Conservation (phyloP, 2,113 vertebrate genomes). For the Catharus fuscescens region DNA sequence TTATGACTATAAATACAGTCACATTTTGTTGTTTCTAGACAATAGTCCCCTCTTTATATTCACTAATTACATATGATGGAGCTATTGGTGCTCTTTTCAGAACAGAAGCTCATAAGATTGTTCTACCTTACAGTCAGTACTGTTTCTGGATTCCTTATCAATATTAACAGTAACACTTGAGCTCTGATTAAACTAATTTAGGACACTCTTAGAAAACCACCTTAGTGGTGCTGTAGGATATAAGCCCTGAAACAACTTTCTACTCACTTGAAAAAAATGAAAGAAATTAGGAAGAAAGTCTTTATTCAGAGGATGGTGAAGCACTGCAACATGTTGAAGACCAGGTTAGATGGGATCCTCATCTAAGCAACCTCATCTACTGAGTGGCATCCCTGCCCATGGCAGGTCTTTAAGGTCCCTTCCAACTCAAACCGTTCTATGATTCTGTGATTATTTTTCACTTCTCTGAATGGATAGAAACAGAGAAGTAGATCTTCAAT, state of each 20-base stretch:
- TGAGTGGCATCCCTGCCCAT: accelerated
- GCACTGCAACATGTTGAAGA: neutral
- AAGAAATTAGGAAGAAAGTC: neutral
- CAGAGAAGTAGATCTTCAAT: neutral
- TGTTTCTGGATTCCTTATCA: neutral
- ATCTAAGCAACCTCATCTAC: neutral
- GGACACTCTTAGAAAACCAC: neutral
- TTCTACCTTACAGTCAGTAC: neutral
- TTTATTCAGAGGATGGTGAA: neutral
- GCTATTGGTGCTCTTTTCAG: neutral
- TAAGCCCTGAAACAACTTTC: neutral
- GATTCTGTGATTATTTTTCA: neutral
- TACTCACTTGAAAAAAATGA: neutral
- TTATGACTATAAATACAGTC: neutral
- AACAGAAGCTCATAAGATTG: neutral
- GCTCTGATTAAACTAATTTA: neutral
- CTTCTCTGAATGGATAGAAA: neutral
- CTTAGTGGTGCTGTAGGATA: neutral
- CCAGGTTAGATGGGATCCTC: neutral
- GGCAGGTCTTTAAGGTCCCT: neutral
- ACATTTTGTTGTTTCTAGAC: neutral
- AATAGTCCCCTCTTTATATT: neutral
- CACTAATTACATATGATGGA: neutral
- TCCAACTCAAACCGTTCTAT: neutral
- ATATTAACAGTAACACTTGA: neutral